phyloP scores from a whole-genome alignment of 2,888 invertebrate species.

The Phanerotoma sp. region DNA sequence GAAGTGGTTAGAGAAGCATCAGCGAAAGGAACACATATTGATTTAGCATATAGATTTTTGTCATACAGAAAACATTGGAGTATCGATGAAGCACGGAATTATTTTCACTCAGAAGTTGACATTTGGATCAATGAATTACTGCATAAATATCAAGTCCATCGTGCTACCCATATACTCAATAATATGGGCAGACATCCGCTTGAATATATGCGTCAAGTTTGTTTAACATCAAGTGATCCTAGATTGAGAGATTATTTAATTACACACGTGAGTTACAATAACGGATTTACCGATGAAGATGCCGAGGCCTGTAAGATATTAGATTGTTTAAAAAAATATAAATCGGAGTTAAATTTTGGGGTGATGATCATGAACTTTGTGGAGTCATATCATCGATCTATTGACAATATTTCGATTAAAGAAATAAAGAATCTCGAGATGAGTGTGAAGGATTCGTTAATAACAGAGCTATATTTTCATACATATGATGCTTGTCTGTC shows the following conservation, averaged over 20 bases:
- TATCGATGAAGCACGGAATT: slow-evolving; percentile 58
- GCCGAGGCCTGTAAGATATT: slow-evolving; percentile 57
- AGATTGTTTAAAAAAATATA: slow-evolving; percentile 46
- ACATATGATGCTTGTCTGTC: slow-evolving; percentile 46
- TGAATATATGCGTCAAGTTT: slow-evolving; percentile 62
- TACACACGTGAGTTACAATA: slow-evolving; percentile 64
- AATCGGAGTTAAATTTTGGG: too few species aligned
- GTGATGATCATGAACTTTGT: slow-evolving; percentile 39
- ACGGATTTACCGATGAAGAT: slow-evolving; percentile 49
- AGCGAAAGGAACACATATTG: slow-evolving; percentile 67
- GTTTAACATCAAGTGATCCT: slow-evolving; percentile 63
- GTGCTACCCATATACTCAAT: slow-evolving; percentile 66
- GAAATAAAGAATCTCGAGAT: slow-evolving; percentile 46
- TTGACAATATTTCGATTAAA: slow-evolving; percentile 50
- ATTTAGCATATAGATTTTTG: slow-evolving; percentile 64
- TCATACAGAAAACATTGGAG: slow-evolving; percentile 62
- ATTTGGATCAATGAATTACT: slow-evolving; percentile 67
- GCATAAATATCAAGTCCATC: slow-evolving; percentile 65
- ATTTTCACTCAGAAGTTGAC: slow-evolving; percentile 60
- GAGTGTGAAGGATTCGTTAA: slow-evolving; percentile 42
- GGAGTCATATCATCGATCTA: slow-evolving; percentile 38
- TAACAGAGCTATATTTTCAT: slow-evolving; percentile 53
- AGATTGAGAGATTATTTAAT: slow-evolving; percentile 68
- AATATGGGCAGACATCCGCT: slow-evolving; percentile 65
- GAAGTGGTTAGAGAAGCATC: slow-evolving; percentile 71